Evolutionary conservation across 2,888 invertebrate genomes (phyloP).

Genomic region (Rhagonycha fulva): DNA sequence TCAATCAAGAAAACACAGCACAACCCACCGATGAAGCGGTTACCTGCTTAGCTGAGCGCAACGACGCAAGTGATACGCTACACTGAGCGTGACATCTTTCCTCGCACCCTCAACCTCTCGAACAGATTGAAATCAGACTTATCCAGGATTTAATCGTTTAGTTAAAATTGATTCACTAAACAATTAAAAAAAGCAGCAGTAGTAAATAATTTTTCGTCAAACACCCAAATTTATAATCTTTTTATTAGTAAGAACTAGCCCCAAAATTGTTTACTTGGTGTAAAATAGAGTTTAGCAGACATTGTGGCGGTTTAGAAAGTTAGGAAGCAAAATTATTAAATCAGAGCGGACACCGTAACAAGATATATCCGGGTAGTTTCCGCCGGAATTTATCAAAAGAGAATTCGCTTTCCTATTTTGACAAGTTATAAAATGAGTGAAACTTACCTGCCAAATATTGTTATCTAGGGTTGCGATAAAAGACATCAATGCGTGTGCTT

Average conservation of each 20-base stretch:
- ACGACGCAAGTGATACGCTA: slow-evolving; percentile 37
- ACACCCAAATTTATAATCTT: not conserved
- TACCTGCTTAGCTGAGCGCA: slow-evolving; percentile 35
- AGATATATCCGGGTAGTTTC: slow-evolving; percentile 58
- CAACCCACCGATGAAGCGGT: slow-evolving; percentile 25
- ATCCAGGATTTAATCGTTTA: slow-evolving; percentile 23
- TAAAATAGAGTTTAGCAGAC: slow-evolving; percentile 8
- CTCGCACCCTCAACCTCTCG: slow-evolving; percentile 34
- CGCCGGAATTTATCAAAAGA: slow-evolving; percentile 41
- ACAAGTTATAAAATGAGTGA: not conserved
- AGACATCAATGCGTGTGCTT: slow-evolving; percentile 50
- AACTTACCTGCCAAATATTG: slow-evolving; percentile 60
- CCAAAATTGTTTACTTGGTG: not conserved
- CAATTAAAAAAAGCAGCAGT: not conserved
- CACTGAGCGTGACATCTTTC: slow-evolving; percentile 38
- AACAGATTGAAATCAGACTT: slow-evolving; percentile 32
- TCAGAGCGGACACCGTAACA: slow-evolving; percentile 54
- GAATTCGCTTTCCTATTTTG: slow-evolving; percentile 15
- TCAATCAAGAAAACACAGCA: slow-evolving; percentile 2
- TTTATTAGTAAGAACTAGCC: not conserved
- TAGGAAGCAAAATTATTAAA: slow-evolving; percentile 50
- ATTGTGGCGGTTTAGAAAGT: slow-evolving; percentile 19
- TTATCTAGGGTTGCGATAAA: slow-evolving; percentile 59
- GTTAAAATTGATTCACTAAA: slow-evolving; percentile 18
- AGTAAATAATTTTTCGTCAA: not conserved